Evolutionary conservation across 2,888 invertebrate genomes (phyloP).

Genomic region (Acanthosepion lycidas): DNA sequence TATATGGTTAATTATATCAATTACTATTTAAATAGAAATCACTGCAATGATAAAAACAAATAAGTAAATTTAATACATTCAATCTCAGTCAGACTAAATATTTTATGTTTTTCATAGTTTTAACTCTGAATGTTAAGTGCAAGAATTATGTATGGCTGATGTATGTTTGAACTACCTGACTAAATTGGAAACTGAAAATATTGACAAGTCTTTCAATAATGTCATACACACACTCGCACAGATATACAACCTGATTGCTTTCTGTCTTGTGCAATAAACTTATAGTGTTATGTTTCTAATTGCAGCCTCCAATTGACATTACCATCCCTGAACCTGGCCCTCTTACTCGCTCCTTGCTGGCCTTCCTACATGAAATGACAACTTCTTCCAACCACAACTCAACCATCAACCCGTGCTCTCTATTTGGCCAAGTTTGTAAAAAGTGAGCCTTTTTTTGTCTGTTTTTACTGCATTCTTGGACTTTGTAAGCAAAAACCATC

Average conservation of each 20-base stretch:
- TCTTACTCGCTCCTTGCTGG: constrained; percentile 72
- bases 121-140: too few relatives aligned
- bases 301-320: constrained; percentile 72
- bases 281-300: constrained; percentile 49
- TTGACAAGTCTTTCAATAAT: neutral
- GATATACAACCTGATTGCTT: neutral
- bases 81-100: too few relatives aligned
- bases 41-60: too few relatives aligned
- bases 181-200: neutral
- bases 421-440: constrained; percentile 75
- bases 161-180: neutral
- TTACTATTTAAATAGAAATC: too few relatives aligned
- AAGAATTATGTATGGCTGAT: too few relatives aligned
- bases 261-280: neutral
- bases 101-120: too few relatives aligned
- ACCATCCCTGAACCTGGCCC: constrained; percentile 72
- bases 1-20: too few relatives aligned
- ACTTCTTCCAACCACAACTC: constrained; percentile 64
- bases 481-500: neutral
- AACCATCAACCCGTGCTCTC: constrained; percentile 72
- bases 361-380: constrained; percentile 75
- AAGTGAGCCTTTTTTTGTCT: constrained; percentile 66
- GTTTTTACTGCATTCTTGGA: neutral
- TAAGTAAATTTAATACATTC: too few relatives aligned
- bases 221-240: too few relatives aligned